phyloP scores from a whole-genome alignment of 2,888 invertebrate genomes.

The Idaea biselata region DNA sequence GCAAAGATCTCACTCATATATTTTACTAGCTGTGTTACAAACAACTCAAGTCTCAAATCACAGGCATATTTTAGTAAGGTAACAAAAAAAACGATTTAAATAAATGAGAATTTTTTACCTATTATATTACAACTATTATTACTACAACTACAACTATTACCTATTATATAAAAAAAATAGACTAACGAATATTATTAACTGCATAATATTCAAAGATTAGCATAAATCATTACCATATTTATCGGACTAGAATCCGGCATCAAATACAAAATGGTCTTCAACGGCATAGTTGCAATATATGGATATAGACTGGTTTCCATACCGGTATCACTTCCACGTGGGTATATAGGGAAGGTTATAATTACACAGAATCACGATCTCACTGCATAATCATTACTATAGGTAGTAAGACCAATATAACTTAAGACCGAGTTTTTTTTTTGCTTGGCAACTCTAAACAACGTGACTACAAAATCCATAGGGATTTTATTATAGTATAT shows the following conservation, averaged over 20 bases:
- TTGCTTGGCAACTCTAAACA: too few relatives aligned
- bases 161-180: background rate
- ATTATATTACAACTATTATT: background rate
- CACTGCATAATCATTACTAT: background rate
- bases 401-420: too few relatives aligned
- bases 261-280: constrained; percentile 11
- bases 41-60: too few relatives aligned
- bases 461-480: too few relatives aligned
- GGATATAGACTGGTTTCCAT: constrained; percentile 19
- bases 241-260: constrained; percentile 10
- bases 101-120: background rate
- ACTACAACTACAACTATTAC: too few relatives aligned
- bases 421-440: too few relatives aligned
- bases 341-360: constrained; percentile 6
- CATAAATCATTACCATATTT: background rate
- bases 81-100: too few relatives aligned
- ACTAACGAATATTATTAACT: background rate
- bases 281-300: constrained; percentile 11
- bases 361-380: background rate
- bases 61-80: too few relatives aligned
- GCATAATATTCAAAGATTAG: background rate
- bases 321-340: constrained; percentile 2
- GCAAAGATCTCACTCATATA: too few relatives aligned
- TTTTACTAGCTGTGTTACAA: too few relatives aligned
- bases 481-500: too few relatives aligned